Conservation (phyloP, 2,797 vertebrate species). For the Gymnothorax javanicus region DNA sequence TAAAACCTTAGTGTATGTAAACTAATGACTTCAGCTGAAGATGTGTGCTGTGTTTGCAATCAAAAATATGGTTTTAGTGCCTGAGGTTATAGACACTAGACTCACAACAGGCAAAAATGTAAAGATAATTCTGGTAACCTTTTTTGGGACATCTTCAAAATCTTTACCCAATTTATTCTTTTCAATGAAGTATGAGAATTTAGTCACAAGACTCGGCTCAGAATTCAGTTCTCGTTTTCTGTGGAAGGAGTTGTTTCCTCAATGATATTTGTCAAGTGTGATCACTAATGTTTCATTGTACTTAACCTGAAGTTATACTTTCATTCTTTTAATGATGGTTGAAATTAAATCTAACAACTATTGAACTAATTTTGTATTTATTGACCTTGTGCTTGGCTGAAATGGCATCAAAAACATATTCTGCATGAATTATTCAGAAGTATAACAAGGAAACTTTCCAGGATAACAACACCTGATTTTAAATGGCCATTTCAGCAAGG, state of each 20-base stretch:
- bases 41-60: neutral
- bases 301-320: neutral
- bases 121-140: no score
- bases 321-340: neutral
- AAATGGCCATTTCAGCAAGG: no score
- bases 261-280: neutral
- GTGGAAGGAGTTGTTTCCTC: neutral
- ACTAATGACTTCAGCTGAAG: no score
- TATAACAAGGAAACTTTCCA: neutral
- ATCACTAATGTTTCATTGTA: neutral
- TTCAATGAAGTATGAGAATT: neutral
- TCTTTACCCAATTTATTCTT: neutral
- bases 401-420: neutral
- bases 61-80: neutral
- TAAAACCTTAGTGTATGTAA: no score
- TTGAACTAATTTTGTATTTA: neutral
- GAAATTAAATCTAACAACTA: neutral
- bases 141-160: neutral
- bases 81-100: neutral
- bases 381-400: neutral
- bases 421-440: no score
- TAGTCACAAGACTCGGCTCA: neutral
- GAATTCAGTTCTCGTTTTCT: neutral
- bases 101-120: no score
- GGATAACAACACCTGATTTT: no score